Base-by-base conservation (phyloP, 2,113 vertebrate genomes). In the Agelaius tricolor region DNA sequence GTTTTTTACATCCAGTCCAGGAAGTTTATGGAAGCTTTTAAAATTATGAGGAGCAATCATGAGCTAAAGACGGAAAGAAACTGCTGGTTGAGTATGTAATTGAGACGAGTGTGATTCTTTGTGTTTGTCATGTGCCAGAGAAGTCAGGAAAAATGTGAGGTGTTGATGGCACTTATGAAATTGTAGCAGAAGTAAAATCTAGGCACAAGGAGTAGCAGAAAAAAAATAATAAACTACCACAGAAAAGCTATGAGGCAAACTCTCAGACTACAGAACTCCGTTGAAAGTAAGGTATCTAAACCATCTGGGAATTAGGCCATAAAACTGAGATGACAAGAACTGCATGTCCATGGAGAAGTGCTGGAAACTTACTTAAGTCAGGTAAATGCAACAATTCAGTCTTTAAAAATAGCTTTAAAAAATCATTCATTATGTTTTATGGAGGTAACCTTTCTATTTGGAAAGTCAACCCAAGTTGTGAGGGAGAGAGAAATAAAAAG, bases 351-450 rank as follows among this genome's bases (percentile, higher is more conserved):
- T 33, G 37, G 85, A 90, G 83, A 86, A 47, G 44, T 86, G 39
- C 61, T 96, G 94, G 83, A 90, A 93, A 94, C 31, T 75, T 63
- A 86, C 68, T 88, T 93, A 90, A 93, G 84, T 67, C 35, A 37
- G 33, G 82, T 86, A 61, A 91, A 89, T 65, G 52, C 47, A 94
- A 72, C 8, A 71, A 43, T 26, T 83, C 5, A 6, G 55, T 77
- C 65, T 92, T 84, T 22, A n/a, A 47, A 39, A 71, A 55, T 63
- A 65, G 10, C 18, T 27, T 15, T 3, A 1, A 59, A 57, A 30
- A 44, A 16, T 19, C 52, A 43, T 81, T 87, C 19, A 73, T 69
- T 80, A 52, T 67, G 13, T 72, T 65, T 92, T 90, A 83, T 85
- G 41, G n/a, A 62, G 47, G 43, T 86, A 78, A 92, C 68, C n/a